These are phyloP conservation scores for Mixornis gularis DNA, from an alignment of 2,113 vertebrate species.

Conservation along the genomic window DNA sequence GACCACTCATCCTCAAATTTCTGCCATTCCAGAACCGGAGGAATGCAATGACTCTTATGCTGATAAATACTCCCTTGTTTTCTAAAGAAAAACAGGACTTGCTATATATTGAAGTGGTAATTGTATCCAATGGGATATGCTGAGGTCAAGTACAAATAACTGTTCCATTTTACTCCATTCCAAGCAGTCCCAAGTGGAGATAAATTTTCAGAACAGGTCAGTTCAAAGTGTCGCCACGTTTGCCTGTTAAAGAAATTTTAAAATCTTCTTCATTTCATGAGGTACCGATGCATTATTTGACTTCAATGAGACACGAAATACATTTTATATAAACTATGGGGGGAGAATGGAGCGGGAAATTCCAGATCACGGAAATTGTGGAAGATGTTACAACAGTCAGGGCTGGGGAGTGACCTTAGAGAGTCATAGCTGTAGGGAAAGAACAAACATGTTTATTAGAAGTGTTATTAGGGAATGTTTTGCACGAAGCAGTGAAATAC, in stretches of 20 bases:
- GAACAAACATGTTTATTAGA: neutral
- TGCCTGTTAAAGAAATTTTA: neutral
- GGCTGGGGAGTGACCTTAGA: neutral
- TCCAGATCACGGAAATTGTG: neutral
- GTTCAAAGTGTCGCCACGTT: neutral
- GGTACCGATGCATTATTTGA: neutral
- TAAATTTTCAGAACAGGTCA: neutral
- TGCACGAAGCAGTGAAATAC: neutral
- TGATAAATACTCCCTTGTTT: neutral
- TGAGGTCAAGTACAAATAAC: neutral
- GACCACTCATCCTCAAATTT: constrained; percentile 4
- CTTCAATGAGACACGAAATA: neutral
- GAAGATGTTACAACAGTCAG: neutral
- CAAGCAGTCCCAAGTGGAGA: neutral
- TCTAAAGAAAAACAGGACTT: neutral
- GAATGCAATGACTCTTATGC: neutral
- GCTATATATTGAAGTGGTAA: neutral
- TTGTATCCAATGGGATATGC: neutral
- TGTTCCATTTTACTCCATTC: neutral
- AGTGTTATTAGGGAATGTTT: neutral
- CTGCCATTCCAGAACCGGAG: neutral
- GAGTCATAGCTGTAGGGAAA: neutral
- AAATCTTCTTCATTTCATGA: neutral
- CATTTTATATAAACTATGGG: neutral
- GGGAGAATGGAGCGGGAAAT: neutral